Base-by-base conservation (phyloP, 2,888 invertebrate genomes). In the Drosophila tanythrix region DNA sequence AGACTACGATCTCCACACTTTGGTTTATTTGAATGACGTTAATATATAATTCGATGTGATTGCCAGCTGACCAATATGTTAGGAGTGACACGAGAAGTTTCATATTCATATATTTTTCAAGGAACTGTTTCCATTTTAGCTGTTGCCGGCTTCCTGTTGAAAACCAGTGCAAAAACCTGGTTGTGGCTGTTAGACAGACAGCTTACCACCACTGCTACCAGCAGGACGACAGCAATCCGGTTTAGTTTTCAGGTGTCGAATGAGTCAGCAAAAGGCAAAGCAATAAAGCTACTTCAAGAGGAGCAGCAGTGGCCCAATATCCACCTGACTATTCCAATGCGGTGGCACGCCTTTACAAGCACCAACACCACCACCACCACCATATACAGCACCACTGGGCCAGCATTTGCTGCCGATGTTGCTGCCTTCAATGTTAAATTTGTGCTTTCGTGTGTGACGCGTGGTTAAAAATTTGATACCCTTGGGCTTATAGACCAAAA, bases 401-500 rank as follows among this genome's bases (percentile, higher is more conserved):
- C 55, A 55, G 27, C n/a, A 27, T 35, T 29, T 53, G 31, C 53
- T 50, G 57, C 21, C 52, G 43, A 38, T 58, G 53, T 18, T 6
- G 1, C 29, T 27, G 55, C 15, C 15, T 29, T 35, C 35, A 27
- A 13, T 59, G 58, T 58, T 53, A 56, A 55, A 55, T 69, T 70
- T 71, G 66, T 65, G 73, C 84, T 76, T 77, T 71, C 88, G 80
- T 75, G 88, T 83, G 80, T 88, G 88, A 81, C 81, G 83, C 83
- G 88, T 88, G 88, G 86, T 82, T 83, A 79, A 89, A 81, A 88
- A 88, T 88, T 88, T 82, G 90, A 88, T 88, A 88, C 86, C 88
- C 86, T 82, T 79, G 79, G 80, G 75, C 70, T 80, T 66, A 68
- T 70, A 53, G 66, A 65, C 74, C 70, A 67, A 72, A 78, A 70